Evolutionary conservation across 2,888 invertebrate species (phyloP).

Genomic region (Platycnemis pennipes): DNA sequence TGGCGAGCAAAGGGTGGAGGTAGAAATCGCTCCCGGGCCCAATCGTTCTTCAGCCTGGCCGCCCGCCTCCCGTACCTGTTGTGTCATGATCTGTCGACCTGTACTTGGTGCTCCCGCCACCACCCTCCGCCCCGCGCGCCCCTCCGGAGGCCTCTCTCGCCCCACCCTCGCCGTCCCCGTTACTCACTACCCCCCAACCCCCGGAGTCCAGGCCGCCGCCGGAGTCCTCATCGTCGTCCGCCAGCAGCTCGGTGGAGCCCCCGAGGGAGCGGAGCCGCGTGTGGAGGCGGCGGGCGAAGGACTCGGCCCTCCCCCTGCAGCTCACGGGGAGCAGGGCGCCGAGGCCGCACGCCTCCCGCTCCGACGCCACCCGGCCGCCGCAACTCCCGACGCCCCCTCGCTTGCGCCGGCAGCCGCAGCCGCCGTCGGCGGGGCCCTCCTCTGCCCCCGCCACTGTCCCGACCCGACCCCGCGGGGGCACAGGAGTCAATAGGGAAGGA

Average conservation of each 20-base stretch:
- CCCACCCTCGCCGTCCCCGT: background rate
- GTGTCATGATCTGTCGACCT: slow-evolving; percentile 65
- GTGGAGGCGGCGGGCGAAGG: slow-evolving; percentile 89
- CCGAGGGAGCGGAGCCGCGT: slow-evolving; percentile 86
- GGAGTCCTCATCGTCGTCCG: slow-evolving; percentile 36
- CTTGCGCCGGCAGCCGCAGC: slow-evolving; percentile 73
- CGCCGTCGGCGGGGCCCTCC: slow-evolving; percentile 70
- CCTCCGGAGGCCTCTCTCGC: slow-evolving; percentile 58
- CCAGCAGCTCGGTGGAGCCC: slow-evolving; percentile 77
- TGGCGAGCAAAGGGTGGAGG: background rate
- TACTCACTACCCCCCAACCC: slow-evolving; percentile 9
- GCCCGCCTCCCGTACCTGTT: slow-evolving; percentile 28
- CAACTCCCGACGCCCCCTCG: slow-evolving; percentile 74
- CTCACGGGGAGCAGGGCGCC: slow-evolving; percentile 88
- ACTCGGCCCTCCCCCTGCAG: slow-evolving; percentile 90
- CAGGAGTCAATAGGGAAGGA: slow-evolving; percentile 71
- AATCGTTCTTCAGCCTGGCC: background rate
- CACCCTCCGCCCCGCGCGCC: slow-evolving; percentile 68
- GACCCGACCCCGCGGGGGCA: slow-evolving; percentile 64
- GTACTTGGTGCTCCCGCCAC: slow-evolving; percentile 69
- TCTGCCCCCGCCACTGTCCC: slow-evolving; percentile 71
- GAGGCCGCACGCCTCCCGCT: slow-evolving; percentile 84
- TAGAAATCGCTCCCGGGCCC: background rate
- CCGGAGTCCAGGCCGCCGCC: slow-evolving; percentile 13
- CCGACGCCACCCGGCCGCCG: slow-evolving; percentile 80